phyloP scores from a whole-genome alignment of 2,888 invertebrate species.

The Agriotes lineatus region DNA sequence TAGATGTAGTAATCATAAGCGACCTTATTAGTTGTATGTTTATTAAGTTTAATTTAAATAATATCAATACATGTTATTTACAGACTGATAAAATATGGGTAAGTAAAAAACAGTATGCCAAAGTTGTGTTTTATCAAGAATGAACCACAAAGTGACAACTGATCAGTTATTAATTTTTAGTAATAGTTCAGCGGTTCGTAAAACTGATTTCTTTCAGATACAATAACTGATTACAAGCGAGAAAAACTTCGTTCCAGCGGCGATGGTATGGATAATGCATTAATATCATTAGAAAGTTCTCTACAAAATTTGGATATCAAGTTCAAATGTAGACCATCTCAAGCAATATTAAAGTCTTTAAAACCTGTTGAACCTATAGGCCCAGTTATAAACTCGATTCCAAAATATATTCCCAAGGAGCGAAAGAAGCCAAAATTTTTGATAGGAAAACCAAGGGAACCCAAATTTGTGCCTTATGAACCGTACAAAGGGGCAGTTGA shows the following conservation, averaged over 20 bases:
- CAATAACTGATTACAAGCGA: not conserved
- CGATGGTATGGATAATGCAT: constrained; percentile 75
- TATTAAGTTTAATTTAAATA: too few species aligned
- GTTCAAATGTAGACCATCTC: constrained; percentile 52
- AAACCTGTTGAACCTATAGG: constrained; percentile 66
- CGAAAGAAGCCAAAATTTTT: constrained; percentile 70
- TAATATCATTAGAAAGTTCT: constrained; percentile 36
- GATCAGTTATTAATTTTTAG: too few species aligned
- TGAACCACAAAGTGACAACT: too few species aligned
- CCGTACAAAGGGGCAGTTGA: constrained; percentile 89
- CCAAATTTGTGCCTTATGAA: constrained; percentile 90
- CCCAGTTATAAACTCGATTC: constrained; percentile 72
- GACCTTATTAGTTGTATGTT: too few species aligned
- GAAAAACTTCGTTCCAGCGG: constrained; percentile 70
- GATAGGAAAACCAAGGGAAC: constrained; percentile 72
- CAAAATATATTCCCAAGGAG: constrained; percentile 72
- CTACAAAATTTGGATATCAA: constrained; percentile 47
- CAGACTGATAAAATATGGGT: too few species aligned
- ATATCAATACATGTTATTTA: too few species aligned
- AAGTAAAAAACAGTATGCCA: too few species aligned
- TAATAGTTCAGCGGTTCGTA: too few species aligned
- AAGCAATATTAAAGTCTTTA: constrained; percentile 54
- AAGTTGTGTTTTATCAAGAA: too few species aligned
- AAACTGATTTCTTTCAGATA: constrained; percentile 2
- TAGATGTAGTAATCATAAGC: too few species aligned